A percentile compares a stretch with the other conserved stretches of the same genome.
phyloP scores from a whole-genome alignment of 1,140 invertebrate species.

The Xylocopa sonorina region DNA sequence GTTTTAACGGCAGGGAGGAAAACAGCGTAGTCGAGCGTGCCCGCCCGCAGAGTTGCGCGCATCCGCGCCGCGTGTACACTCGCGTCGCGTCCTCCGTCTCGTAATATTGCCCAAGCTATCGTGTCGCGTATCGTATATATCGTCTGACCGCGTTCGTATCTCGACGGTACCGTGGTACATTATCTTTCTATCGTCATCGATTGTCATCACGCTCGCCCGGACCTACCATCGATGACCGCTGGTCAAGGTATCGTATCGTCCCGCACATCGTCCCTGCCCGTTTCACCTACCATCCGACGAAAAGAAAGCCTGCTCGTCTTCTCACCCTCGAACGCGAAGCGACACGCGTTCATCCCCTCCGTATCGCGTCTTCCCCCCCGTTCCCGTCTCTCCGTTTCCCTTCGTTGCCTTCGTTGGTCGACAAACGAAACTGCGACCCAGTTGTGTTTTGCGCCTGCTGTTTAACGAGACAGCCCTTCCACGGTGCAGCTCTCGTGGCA shows the following conservation, averaged over 20 bases:
- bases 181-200: slow-evolving; percentile 11
- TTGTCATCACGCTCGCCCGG: slow-evolving; percentile 4
- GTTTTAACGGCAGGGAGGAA: slow-evolving; percentile 80
- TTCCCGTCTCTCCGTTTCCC: slow-evolving; percentile 8
- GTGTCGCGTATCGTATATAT: slow-evolving; percentile 28
- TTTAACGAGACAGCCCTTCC: slow-evolving; percentile 57
- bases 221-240: background rate
- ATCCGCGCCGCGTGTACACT: slow-evolving; percentile 68
- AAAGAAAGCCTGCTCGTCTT: background rate
- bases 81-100: slow-evolving; percentile 45
- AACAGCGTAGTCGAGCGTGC: slow-evolving; percentile 73
- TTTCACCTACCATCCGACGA: no score
- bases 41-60: slow-evolving; percentile 70
- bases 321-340: slow-evolving; percentile 1
- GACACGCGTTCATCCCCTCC: slow-evolving; percentile 33
- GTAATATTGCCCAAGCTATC: slow-evolving; percentile 42
- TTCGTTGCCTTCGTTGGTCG: slow-evolving; percentile 6
- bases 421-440: slow-evolving; percentile 65
- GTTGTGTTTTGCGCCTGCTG: slow-evolving; percentile 69
- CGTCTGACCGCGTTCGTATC: background rate
- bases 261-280: background rate
- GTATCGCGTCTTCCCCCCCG: background rate
- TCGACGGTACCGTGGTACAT: background rate
- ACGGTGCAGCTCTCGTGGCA: slow-evolving; percentile 1
- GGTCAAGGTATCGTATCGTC: slow-evolving; percentile 36